Percentiles rank a stretch among this genome's conserved stretches.
Evolutionary conservation across 2,797 vertebrate species (phyloP).

Genomic region (Hypotaenidia philippensis): DNA sequence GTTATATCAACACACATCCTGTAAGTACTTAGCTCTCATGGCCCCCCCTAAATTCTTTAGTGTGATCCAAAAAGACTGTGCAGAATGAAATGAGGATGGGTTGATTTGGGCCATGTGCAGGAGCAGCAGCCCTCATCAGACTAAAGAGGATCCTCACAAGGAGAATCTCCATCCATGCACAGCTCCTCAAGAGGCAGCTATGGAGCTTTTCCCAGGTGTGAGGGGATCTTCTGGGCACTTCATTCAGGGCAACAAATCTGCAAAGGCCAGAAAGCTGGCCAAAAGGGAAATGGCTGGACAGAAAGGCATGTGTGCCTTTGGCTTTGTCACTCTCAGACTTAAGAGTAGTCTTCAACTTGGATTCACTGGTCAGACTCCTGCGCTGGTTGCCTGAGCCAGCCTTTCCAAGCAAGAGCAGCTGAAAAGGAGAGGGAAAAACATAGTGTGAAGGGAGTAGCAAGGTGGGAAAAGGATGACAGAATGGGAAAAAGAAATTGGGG

Average conservation of each 20-base stretch:
- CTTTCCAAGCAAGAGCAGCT: neutral
- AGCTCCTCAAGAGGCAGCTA: fast-evolving
- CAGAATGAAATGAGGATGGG: neutral
- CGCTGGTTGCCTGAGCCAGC: neutral
- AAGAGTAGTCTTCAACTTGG: neutral
- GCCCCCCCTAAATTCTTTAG: neutral
- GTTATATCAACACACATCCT: neutral
- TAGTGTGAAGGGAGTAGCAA: neutral
- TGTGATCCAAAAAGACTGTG: neutral
- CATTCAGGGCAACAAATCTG: neutral
- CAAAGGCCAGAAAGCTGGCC: neutral
- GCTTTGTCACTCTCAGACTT: neutral
- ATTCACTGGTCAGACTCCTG: neutral
- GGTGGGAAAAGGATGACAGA: neutral
- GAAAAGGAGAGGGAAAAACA: neutral
- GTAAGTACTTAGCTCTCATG: neutral
- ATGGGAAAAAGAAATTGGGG: neutral
- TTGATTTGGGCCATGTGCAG: neutral
- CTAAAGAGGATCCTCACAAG: neutral
- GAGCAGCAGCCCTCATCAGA: neutral
- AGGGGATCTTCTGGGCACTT: neutral
- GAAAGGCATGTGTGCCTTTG: fast-evolving
- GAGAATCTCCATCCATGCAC: neutral
- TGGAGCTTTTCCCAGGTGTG: fast-evolving
- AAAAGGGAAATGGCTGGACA: neutral